Evolutionary conservation across 2,113 vertebrate species (phyloP).

Genomic region (Misgurnus anguillicaudatus): DNA sequence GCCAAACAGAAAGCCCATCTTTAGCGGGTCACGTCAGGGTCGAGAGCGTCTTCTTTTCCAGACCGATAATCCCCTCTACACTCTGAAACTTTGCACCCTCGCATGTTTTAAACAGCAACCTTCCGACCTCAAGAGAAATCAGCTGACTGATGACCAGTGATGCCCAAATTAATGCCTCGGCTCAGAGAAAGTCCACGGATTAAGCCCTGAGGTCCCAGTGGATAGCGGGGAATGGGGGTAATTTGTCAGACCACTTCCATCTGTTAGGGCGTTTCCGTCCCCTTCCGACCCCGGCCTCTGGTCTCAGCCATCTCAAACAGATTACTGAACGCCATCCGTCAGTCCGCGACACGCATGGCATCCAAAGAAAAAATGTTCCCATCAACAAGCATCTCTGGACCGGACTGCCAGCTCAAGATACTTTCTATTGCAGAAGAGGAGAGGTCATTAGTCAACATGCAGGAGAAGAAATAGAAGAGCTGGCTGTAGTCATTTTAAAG

Average conservation of each 20-base stretch:
- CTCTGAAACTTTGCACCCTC: constrained; percentile 60
- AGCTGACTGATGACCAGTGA: constrained; percentile 66
- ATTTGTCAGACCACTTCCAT: constrained; percentile 69
- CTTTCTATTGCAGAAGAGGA: not conserved
- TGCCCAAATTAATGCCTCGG: constrained; percentile 61
- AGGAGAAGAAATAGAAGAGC: not conserved
- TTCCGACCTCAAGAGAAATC: constrained; percentile 49
- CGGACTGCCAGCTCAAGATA: not conserved
- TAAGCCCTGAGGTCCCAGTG: constrained; percentile 35
- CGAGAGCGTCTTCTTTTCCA: constrained; percentile 73
- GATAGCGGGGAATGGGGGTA: constrained; percentile 60
- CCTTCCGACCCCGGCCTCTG: constrained; percentile 62
- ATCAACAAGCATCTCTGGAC: not conserved
- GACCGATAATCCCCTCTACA: constrained; percentile 69
- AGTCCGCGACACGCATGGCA: constrained; percentile 58
- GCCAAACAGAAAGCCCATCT: constrained; percentile 42
- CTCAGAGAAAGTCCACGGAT: constrained; percentile 53
- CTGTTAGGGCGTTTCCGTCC: constrained; percentile 61
- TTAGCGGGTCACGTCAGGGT: constrained; percentile 71
- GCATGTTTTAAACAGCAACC: constrained; percentile 35
- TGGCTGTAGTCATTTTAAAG: constrained; percentile 1
- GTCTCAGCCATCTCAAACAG: constrained; percentile 60
- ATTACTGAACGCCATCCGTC: constrained; percentile 66
- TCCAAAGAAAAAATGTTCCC: constrained; percentile 45
- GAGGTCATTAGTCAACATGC: not conserved